Base-by-base conservation (phyloP, 2,888 invertebrate genomes). In the Eristalinus sepulchralis region DNA sequence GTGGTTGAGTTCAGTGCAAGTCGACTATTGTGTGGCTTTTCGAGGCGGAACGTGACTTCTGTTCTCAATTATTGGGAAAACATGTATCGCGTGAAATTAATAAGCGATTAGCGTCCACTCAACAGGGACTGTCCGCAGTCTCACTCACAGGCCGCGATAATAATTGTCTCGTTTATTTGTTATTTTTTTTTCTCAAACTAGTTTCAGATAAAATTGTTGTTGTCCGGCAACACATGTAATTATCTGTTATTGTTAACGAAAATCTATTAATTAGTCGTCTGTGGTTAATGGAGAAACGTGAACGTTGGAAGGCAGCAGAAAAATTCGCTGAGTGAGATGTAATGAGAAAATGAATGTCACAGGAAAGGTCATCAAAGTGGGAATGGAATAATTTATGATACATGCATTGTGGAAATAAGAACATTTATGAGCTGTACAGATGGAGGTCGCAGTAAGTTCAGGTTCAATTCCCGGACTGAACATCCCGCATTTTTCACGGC, bases 11-110 rank as follows among this genome's bases (percentile, higher is more conserved):
- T 17, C 17, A 47, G 47, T 47, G 8, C 39, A n/a, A 13, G n/a
- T 47, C 47, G n/a, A 47, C 31, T 53, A 53, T 33, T 66, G 22
- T 68, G 55, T 33, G 55, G 68, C 22, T 68, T 55, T 68, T 6
- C 53, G 55, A 57, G 22, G 68, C 55, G 55, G 53, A 57, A 57
- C 68, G 68, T 68, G 68, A 68, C 68, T 31, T 68, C 34, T 57
- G 33, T 57, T 9, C 68, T 20, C 22, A 33, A 47, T 57, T 20
- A 57, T 34, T 57, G 55, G 55, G 31, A 13, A 68, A 57, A 68
- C 53, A 17, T 17, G 47, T 47, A 47, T 47, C 47, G 17, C 47
- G 47, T 47, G 47, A 47, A 47, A 47, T 47, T 47, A 47, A 47
- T 47, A 47, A 47, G 17, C 47, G 47, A 47, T 47, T 47, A n/a